Conservation (phyloP, 2,888 invertebrate genomes). For the Oscheius sp. region DNA sequence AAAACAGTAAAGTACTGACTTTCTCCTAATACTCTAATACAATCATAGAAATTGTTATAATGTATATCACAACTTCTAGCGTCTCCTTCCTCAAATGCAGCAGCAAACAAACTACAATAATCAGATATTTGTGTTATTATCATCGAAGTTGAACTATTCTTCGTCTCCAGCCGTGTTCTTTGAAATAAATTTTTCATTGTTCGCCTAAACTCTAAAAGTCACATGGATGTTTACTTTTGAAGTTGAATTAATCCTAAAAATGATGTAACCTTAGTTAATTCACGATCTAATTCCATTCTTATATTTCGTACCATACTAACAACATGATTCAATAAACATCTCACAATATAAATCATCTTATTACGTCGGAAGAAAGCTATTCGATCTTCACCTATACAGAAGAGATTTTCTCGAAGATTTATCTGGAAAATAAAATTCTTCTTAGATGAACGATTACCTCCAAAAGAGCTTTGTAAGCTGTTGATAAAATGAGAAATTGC, state of each 20-base stretch:
- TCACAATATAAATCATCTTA: constrained; percentile 4
- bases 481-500: constrained; percentile 11
- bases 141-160: constrained; percentile 1
- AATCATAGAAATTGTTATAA: constrained; percentile 1
- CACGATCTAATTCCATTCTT: background rate
- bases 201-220: background rate
- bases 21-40: constrained; percentile 4
- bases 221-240: background rate
- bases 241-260: constrained; percentile 9
- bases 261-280: constrained; percentile 5
- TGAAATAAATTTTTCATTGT: background rate
- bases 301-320: background rate
- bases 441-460: no score
- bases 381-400: constrained; percentile 12
- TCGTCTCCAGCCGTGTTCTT: constrained; percentile 9
- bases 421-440: constrained; percentile 8
- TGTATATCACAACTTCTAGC: constrained; percentile 14
- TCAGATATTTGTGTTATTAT: constrained; percentile 14
- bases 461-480: constrained; percentile 5
- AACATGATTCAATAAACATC: constrained; percentile 12
- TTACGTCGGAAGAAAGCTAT: constrained; percentile 9
- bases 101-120: constrained; percentile 12
- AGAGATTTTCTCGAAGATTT: background rate
- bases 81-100: constrained; percentile 3
- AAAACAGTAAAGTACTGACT: background rate